These are phyloP conservation scores for Drosophila mimetica DNA, from an alignment of 2,888 invertebrate genomes.

Conservation along the genomic window DNA sequence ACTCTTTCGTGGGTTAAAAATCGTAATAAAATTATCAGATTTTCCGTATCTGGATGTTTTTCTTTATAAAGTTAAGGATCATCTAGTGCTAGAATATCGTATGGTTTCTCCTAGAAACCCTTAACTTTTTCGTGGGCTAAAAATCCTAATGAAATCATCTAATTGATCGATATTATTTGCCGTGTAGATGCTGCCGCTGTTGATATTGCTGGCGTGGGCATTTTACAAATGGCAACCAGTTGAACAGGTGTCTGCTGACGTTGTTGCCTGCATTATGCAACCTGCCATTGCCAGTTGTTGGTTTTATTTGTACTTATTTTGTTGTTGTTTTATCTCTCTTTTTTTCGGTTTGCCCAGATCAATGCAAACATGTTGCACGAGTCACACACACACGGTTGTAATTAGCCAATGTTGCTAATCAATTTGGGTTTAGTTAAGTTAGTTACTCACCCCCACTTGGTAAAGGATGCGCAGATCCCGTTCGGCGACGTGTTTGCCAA, in stretches of 20 bases:
- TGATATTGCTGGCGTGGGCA: slow-evolving; percentile 64
- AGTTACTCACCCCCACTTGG: slow-evolving; percentile 85
- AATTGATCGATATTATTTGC: slow-evolving; percentile 4
- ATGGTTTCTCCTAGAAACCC: not conserved
- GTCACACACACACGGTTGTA: slow-evolving; percentile 16
- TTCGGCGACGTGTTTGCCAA: slow-evolving; percentile 47
- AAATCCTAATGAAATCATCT: not conserved
- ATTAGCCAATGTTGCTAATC: slow-evolving; percentile 37
- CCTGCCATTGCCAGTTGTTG: slow-evolving; percentile 46
- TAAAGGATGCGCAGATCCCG: slow-evolving; percentile 87
- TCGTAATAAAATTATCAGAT: no score
- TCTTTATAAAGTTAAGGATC: not conserved
- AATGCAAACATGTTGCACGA: slow-evolving; percentile 46
- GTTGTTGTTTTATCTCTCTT: no score
- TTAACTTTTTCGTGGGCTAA: accelerated
- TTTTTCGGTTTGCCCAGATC: slow-evolving; percentile 59
- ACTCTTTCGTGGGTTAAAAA: no score
- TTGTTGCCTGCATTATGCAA: slow-evolving; percentile 51
- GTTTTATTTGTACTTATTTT: slow-evolving; percentile 8
- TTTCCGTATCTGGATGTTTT: no score
- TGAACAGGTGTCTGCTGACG: slow-evolving; percentile 53
- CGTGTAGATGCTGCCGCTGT: slow-evolving; percentile 32
- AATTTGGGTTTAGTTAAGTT: slow-evolving; percentile 7
- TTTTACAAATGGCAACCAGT: slow-evolving; percentile 64
- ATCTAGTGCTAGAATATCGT: no score